These are phyloP conservation scores for Drosophila prosaltans DNA, from an alignment of 1,140 invertebrate species.

Conservation along the genomic window DNA sequence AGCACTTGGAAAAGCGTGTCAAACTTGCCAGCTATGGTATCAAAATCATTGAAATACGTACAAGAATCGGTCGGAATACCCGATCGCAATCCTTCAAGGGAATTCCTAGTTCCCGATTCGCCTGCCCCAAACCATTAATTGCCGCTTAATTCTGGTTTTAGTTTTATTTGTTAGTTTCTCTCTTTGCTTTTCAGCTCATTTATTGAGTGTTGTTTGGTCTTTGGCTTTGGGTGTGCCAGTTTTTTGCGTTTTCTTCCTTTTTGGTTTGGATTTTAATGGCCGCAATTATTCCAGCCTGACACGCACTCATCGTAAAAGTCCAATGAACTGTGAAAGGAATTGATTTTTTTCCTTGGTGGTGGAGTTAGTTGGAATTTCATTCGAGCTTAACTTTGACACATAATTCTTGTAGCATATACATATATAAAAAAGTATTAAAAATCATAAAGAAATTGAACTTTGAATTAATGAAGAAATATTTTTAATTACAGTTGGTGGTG, in stretches of 20 bases:
- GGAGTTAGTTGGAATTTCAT: neutral
- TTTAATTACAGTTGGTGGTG: too few relatives aligned
- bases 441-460: too few relatives aligned
- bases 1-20: conserved; percentile 67
- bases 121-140: conserved; percentile 37
- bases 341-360: conserved; percentile 58
- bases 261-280: conserved; percentile 43
- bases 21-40: conserved; percentile 51
- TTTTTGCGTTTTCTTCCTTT: neutral
- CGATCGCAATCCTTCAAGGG: conserved; percentile 13
- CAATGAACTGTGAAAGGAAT: conserved; percentile 63
- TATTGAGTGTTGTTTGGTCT: conserved; percentile 15
- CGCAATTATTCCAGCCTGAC: conserved; percentile 64
- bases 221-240: conserved; percentile 9
- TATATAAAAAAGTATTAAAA: too few relatives aligned
- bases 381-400: neutral
- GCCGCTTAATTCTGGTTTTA: conserved; percentile 36
- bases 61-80: neutral
- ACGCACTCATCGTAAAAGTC: conserved; percentile 65
- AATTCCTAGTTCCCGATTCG: neutral
- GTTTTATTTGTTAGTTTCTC: conserved; percentile 1
- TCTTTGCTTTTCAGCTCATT: conserved; percentile 10
- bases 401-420: neutral
- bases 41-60: conserved; percentile 16
- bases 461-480: too few relatives aligned